These are phyloP conservation scores for Formica exsecta DNA, from an alignment of 1,140 invertebrate species.

Conservation along the genomic window DNA sequence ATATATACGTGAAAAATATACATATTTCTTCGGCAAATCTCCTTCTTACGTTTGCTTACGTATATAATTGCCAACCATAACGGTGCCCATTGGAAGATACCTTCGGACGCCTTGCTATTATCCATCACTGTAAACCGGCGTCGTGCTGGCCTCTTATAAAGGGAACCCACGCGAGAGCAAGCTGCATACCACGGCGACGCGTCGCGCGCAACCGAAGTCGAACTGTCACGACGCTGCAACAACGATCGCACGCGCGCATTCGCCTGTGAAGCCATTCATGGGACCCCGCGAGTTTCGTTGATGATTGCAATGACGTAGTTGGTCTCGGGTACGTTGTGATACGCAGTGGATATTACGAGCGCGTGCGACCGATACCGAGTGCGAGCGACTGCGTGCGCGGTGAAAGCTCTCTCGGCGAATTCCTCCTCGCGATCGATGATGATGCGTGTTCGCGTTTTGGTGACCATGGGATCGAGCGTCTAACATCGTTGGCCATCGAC, in stretches of 20 bases:
- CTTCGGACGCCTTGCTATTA: not conserved
- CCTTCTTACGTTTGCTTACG: not conserved
- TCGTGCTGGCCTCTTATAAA: conserved; percentile 73
- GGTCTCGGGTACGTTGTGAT: conserved; percentile 15
- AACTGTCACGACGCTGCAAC: conserved; percentile 20
- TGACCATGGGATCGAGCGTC: conserved; percentile 48
- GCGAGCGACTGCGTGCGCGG: not conserved
- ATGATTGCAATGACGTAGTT: conserved; percentile 2
- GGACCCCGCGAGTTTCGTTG: conserved; percentile 7
- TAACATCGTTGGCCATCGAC: not conserved
- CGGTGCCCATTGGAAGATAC: not conserved
- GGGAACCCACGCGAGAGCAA: conserved; percentile 73
- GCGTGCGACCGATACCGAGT: not conserved
- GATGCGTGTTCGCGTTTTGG: conserved; percentile 37
- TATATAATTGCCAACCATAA: not conserved
- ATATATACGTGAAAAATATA: not conserved
- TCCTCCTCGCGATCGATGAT: conserved; percentile 27
- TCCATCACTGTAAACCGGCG: conserved; percentile 44
- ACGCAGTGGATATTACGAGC: conserved; percentile 25
- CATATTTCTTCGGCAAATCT: not conserved
- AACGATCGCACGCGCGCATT: conserved; percentile 42
- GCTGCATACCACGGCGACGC: conserved; percentile 73
- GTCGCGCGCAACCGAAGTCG: conserved; percentile 55
- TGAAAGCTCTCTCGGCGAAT: conserved; percentile 52
- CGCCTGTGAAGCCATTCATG: conserved; percentile 39